phyloP scores from a whole-genome alignment of 2,888 invertebrate genomes.

The Bellardia bayeri region DNA sequence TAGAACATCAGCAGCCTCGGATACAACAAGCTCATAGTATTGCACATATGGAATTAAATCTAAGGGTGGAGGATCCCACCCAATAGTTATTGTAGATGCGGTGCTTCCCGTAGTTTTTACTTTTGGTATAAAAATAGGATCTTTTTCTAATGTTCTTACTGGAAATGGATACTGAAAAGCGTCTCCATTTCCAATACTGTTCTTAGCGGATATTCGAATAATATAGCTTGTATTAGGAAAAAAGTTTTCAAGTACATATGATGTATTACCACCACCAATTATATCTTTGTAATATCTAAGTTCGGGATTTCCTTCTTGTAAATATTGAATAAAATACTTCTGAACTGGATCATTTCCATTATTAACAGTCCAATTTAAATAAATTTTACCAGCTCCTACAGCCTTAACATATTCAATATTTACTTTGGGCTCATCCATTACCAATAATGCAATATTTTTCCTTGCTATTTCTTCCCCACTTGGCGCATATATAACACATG shows the following conservation, averaged over 20 bases:
- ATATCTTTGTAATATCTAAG: slow-evolving; percentile 87
- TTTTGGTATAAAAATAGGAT: slow-evolving; percentile 91
- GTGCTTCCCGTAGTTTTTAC: slow-evolving; percentile 89
- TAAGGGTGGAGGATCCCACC: slow-evolving; percentile 89
- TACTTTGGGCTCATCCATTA: slow-evolving; percentile 89
- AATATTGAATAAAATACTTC: slow-evolving; percentile 86
- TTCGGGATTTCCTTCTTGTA: slow-evolving; percentile 85
- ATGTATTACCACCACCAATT: slow-evolving; percentile 88
- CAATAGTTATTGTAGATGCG: slow-evolving; percentile 91
- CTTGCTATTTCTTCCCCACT: slow-evolving; percentile 81
- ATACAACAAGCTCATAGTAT: slow-evolving; percentile 89
- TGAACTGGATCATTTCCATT: slow-evolving; percentile 90
- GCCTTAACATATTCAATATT: slow-evolving; percentile 90
- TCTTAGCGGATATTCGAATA: slow-evolving; percentile 88
- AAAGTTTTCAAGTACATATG: slow-evolving; percentile 88
- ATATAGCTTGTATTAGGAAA: slow-evolving; percentile 88
- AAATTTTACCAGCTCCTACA: slow-evolving; percentile 90
- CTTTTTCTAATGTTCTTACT: slow-evolving; percentile 88
- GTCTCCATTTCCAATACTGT: slow-evolving; percentile 87
- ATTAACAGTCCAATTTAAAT: slow-evolving; percentile 92
- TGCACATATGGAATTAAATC: slow-evolving; percentile 89
- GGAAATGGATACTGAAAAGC: slow-evolving; percentile 85
- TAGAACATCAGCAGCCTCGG: slow-evolving; percentile 85
- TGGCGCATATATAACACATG: slow-evolving; percentile 84
- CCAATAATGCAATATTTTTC: slow-evolving; percentile 85